phyloP scores from a whole-genome alignment of 2,797 vertebrate species.

The Lemur catta region DNA sequence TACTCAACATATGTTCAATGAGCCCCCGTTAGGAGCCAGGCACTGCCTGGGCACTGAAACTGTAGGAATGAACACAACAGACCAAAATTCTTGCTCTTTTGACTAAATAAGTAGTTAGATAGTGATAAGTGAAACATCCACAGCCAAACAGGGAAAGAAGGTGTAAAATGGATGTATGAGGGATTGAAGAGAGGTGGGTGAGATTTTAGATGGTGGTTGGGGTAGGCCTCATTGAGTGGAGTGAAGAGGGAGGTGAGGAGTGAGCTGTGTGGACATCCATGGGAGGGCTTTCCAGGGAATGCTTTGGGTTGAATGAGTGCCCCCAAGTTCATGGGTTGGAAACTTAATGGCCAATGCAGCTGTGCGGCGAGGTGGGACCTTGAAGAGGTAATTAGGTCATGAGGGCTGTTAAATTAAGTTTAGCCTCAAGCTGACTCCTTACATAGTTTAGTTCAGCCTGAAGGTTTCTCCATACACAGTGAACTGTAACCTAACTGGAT shows the following conservation, averaged over 20 bases:
- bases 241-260: neutral
- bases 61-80: neutral
- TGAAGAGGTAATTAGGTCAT: neutral
- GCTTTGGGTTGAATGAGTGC: neutral
- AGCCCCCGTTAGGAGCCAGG: neutral
- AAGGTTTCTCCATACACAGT: neutral
- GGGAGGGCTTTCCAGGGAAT: neutral
- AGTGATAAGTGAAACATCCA: neutral
- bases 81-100: neutral
- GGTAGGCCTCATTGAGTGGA: neutral
- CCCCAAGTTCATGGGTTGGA: neutral
- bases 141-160: neutral
- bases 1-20: neutral
- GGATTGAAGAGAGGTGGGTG: neutral
- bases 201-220: neutral
- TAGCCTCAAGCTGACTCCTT: neutral
- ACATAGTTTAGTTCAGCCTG: neutral
- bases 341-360: neutral
- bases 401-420: neutral
- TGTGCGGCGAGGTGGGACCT: neutral
- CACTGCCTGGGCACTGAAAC: neutral
- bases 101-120: neutral
- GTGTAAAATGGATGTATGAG: neutral
- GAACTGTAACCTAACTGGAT: neutral
- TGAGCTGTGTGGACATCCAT: neutral